phyloP scores from a whole-genome alignment of 2,888 invertebrate species.

The Lamellibrachia satsuma region DNA sequence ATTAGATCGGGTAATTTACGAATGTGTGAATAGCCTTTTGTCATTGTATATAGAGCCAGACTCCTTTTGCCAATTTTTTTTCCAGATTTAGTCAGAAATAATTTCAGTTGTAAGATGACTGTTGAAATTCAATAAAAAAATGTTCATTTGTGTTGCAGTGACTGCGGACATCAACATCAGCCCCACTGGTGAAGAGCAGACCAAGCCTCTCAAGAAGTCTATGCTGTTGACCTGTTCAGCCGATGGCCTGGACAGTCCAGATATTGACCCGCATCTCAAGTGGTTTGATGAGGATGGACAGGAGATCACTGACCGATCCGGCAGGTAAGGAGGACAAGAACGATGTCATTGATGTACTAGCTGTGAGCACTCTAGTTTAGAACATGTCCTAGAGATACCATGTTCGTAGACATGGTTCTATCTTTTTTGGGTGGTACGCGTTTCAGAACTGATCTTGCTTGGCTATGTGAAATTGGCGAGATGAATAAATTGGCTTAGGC shows the following conservation, averaged over 20 bases:
- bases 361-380: not conserved
- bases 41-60: no score
- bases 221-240: not conserved
- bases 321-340: not conserved
- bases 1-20: no score
- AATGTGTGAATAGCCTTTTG: no score
- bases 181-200: not conserved
- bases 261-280: not conserved
- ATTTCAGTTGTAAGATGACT: no score
- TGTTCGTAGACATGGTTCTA: not conserved
- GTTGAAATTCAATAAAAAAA: no score
- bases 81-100: no score
- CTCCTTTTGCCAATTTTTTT: no score
- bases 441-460: not conserved
- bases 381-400: not conserved
- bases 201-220: not conserved
- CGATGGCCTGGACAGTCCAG: not conserved
- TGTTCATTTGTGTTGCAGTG: not conserved
- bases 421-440: not conserved
- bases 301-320: not conserved
- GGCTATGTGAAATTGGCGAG: not conserved
- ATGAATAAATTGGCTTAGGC: not conserved
- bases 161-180: not conserved
- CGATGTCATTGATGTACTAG: not conserved
- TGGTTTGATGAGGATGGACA: not conserved